phyloP scores from a whole-genome alignment of 2,113 vertebrate genomes.

The Ia io region DNA sequence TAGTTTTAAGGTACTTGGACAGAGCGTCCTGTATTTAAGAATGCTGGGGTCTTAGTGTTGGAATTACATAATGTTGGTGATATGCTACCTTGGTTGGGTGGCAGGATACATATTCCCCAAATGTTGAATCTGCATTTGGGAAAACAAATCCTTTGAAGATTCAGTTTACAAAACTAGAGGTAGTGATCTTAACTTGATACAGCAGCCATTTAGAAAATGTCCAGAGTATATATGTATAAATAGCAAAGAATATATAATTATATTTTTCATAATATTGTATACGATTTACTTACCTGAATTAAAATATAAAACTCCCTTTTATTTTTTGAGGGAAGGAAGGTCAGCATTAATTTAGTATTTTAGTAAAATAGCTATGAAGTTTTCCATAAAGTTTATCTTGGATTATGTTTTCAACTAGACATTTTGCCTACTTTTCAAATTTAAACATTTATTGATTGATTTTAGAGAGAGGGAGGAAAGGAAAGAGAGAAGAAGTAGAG shows the following conservation, averaged over 20 bases:
- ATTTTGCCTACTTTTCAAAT: constrained; percentile 5
- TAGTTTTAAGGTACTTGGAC: background rate
- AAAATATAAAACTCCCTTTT: background rate
- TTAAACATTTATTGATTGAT: background rate
- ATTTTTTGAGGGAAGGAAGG: background rate
- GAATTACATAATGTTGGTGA: background rate
- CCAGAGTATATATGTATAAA: background rate
- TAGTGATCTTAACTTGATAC: constrained; percentile 1
- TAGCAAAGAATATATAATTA: background rate
- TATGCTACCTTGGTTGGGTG: background rate
- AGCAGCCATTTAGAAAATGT: background rate
- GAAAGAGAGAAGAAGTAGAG: background rate
- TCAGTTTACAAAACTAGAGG: background rate
- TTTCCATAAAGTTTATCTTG: background rate
- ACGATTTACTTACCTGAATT: background rate
- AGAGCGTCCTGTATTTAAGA: background rate
- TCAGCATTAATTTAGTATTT: constrained; percentile 23
- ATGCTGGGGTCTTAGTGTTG: background rate
- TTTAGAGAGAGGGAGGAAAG: background rate
- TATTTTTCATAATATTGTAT: constrained; percentile 18
- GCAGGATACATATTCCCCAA: background rate
- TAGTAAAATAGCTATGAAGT: background rate
- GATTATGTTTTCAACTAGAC: background rate
- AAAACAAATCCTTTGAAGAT: background rate
- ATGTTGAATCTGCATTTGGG: background rate